phyloP scores from a whole-genome alignment of 2,888 invertebrate species.

The Nebria brevicollis region DNA sequence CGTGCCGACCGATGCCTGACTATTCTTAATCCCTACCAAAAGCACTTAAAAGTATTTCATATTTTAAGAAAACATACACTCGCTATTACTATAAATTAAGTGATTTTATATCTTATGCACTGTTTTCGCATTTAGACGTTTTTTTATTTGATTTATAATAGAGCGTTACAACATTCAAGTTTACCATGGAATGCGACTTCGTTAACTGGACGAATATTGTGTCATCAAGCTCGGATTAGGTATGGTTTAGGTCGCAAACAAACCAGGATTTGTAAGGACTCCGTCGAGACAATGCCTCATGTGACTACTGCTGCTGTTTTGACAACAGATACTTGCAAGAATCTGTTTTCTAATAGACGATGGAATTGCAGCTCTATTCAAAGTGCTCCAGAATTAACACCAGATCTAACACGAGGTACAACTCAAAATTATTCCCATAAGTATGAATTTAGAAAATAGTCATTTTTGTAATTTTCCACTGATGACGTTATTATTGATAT shows the following conservation, averaged over 20 bases:
- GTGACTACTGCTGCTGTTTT: conserved; percentile 78
- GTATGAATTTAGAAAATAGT: no score
- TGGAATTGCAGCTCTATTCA: conserved; percentile 87
- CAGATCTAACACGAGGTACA: conserved; percentile 81
- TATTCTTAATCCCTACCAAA: conserved; percentile 4
- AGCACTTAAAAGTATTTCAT: background rate
- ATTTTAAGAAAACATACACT: background rate
- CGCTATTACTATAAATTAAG: no score
- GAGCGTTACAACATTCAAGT: conserved; percentile 60
- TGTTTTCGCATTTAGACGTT: background rate
- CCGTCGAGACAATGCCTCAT: conserved; percentile 77
- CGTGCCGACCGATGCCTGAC: background rate
- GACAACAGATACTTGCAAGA: conserved; percentile 76
- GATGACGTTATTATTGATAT: no score
- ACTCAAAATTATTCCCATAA: background rate
- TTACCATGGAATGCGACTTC: conserved; percentile 58
- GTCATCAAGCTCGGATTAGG: conserved; percentile 58
- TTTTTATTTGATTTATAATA: conserved; percentile 49
- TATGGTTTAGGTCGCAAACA: conserved; percentile 70
- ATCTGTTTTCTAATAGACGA: conserved; percentile 75
- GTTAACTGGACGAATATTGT: conserved; percentile 57
- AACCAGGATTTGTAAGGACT: conserved; percentile 72
- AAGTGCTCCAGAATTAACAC: conserved; percentile 76
- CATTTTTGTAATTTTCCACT: no score
- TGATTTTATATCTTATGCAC: no score